A percentile compares a stretch with the other conserved stretches of the same genome.
Conservation (phyloP, 2,797 vertebrate species). For the Tangara arthus region DNA sequence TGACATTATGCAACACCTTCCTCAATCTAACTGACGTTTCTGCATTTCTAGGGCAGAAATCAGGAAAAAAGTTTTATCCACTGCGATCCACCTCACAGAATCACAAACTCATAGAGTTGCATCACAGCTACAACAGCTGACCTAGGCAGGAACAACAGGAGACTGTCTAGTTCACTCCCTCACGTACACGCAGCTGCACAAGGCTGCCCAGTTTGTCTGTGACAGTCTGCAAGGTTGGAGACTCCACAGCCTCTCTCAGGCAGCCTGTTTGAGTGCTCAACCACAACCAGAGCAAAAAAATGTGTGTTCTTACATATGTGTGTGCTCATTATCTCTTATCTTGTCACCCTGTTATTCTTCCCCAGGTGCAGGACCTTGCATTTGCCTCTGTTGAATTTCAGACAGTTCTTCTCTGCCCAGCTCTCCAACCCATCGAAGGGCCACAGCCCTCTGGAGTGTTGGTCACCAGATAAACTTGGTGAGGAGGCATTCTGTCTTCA, state of each 20-base stretch:
- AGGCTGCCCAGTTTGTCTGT: background rate
- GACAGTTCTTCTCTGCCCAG: background rate
- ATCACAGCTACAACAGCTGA: background rate
- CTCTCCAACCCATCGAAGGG: background rate
- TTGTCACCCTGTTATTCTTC: background rate
- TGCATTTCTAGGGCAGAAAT: background rate
- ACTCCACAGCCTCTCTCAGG: background rate
- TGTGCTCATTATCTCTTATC: background rate
- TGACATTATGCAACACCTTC: too few relatives aligned
- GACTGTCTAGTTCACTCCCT: background rate
- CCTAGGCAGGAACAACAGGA: background rate
- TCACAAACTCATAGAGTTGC: background rate
- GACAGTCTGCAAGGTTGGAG: background rate
- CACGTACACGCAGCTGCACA: background rate
- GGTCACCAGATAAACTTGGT: too few relatives aligned
- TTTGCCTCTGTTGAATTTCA: background rate
- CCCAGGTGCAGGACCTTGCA: background rate
- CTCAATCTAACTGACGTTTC: background rate
- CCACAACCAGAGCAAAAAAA: background rate
- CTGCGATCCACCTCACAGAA: background rate
- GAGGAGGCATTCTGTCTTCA: background rate
- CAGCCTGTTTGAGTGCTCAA: background rate
- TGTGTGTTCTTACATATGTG: background rate
- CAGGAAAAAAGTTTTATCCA: background rate
- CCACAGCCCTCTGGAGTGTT: too few relatives aligned